These are phyloP conservation scores for Acridotheres tristis DNA, from an alignment of 2,797 vertebrate species.

Conservation along the genomic window DNA sequence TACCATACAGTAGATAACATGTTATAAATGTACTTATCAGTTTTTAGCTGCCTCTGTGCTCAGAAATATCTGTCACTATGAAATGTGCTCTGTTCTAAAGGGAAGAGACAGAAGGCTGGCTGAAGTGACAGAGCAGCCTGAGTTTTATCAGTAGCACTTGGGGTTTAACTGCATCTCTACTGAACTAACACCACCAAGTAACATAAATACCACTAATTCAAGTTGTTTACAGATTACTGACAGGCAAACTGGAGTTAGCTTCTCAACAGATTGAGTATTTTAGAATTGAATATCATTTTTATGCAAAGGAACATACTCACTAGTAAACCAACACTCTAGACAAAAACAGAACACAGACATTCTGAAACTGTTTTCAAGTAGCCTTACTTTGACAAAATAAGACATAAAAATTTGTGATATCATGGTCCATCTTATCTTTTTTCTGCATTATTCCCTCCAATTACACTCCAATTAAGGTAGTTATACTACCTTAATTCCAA, in stretches of 20 bases:
- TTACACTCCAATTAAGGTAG: background rate
- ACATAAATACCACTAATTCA: background rate
- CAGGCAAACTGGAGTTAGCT: background rate
- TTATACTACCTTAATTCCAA: background rate
- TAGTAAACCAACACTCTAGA: background rate
- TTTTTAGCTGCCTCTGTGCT: background rate
- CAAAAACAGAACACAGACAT: background rate
- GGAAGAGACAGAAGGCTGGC: background rate
- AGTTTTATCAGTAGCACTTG: background rate
- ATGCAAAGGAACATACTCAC: background rate
- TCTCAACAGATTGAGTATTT: background rate
- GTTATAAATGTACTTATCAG: background rate
- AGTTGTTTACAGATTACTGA: background rate
- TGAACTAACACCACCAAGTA: background rate
- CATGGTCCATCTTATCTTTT: background rate
- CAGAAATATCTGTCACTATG: background rate
- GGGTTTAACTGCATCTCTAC: background rate
- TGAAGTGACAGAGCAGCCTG: background rate
- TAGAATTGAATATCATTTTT: background rate
- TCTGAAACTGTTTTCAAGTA: background rate
- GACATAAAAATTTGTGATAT: background rate
- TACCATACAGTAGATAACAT: background rate
- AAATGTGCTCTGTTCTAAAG: fast-evolving
- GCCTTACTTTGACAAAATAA: background rate
- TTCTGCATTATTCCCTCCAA: background rate